A percentile compares a stretch with the other conserved stretches of the same genome.
These are phyloP conservation scores for Mormyrops boulengeri DNA, from an alignment of 2,797 vertebrate species.

Conservation along the genomic window DNA sequence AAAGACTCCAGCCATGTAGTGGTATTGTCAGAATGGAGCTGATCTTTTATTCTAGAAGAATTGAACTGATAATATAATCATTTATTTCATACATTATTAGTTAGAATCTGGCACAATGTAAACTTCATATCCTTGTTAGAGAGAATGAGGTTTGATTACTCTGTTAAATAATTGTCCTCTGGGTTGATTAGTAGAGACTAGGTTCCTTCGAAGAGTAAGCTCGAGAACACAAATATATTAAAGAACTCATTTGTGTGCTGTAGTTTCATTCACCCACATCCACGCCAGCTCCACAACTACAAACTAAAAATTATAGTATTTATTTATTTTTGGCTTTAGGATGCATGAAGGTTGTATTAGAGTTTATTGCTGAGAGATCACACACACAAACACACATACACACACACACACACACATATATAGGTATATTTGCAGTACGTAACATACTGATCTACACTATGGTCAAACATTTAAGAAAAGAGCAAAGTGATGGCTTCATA, in stretches of 20 bases:
- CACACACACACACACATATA: too few species aligned
- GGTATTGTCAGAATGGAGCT: neutral
- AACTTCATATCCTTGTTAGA: neutral
- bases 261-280: too few species aligned
- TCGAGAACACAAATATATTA: too few species aligned
- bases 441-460: too few species aligned
- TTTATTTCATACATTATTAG: neutral
- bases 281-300: too few species aligned
- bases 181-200: too few species aligned
- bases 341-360: neutral
- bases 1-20: neutral
- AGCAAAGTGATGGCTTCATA: neutral
- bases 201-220: too few species aligned
- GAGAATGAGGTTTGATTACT: too few species aligned
- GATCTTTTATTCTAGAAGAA: too few species aligned
- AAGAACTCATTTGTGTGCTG: too few species aligned
- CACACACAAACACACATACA: neutral
- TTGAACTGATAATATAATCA: neutral
- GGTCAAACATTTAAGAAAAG: neutral
- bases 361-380: neutral
- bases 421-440: neutral
- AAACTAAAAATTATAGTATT: too few species aligned
- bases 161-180: too few species aligned
- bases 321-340: neutral
- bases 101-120: neutral